Conservation (phyloP, 2,888 invertebrate genomes). For the Parascotia fuliginaria region DNA sequence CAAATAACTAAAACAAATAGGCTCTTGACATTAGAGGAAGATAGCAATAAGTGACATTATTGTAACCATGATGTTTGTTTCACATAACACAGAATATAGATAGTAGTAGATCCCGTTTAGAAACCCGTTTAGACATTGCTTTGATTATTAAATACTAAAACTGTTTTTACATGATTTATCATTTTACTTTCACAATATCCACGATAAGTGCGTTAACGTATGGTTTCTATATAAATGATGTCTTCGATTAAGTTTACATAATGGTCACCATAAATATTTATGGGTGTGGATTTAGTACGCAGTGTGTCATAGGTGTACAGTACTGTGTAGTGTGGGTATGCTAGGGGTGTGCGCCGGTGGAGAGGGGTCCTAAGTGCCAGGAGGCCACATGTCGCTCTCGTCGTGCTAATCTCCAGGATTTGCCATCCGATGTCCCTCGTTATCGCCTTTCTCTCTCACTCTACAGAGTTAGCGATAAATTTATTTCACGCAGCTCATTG, state of each 20-base stretch:
- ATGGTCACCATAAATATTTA: constrained; percentile 57
- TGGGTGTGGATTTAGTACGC: constrained; percentile 51
- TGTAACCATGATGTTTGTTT: no score
- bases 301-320: constrained; percentile 47
- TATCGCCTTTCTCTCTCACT: constrained; percentile 61
- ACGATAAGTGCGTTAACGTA: constrained; percentile 16
- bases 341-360: constrained; percentile 49
- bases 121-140: no score
- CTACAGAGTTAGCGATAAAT: constrained; percentile 55
- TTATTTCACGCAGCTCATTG: constrained; percentile 80
- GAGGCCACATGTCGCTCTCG: constrained; percentile 85
- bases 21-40: no score
- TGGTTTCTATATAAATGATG: constrained; percentile 28
- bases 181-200: background rate
- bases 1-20: no score
- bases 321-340: constrained; percentile 37
- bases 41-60: no score
- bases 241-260: constrained; percentile 42
- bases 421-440: constrained; percentile 79
- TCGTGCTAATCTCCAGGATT: constrained; percentile 85
- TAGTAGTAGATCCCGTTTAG: no score
- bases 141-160: no score
- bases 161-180: background rate
- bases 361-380: constrained; percentile 78
- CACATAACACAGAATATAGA: no score